Base-by-base conservation (phyloP, 2,888 invertebrate species). In the Cepaea hortensis region DNA sequence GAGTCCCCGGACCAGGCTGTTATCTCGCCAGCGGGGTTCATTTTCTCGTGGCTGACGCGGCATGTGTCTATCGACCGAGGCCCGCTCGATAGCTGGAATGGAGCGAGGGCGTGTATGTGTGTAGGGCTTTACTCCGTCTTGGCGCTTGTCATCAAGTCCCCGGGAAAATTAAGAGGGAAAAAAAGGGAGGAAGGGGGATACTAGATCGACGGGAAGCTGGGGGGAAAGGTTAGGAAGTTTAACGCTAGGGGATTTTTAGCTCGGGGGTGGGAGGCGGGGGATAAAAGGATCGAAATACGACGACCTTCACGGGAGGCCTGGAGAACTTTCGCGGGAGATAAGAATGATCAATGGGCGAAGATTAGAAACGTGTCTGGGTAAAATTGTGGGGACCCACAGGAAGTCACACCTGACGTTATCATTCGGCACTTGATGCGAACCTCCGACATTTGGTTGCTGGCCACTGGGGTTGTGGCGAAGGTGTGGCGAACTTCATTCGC, bases 1-100 rank as follows among this genome's bases (percentile, higher is more conserved):
- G 85, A 20, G 46, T 76, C 68, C 11, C 3, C 65, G 35, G 55
- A 77, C 55, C 11, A 50, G 79, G 85, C 85, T 85, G 85, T 85
- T 85, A 85, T 85, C 85, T 85, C 85, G 77, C 55, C 70, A 79
- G 13, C 85, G 35, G 70, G 85, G 79, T 70, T 79, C 79, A 85
- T 85, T 85, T 70, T 85, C 85, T 85, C 65, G n/a, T 70, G 70
- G 55, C 55, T n/a, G 70, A 13, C 77, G 79, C 85, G 85, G 70
- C 85, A 23, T 76, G 76, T 83, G 83, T 77, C 70, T 85, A 85
- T 85, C 85, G 85, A 85, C 85, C 85, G 85, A 79, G 77, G 77
- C 68, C 13, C 68, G 85, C 68, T 85, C 85, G 85, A 85, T 77
- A 85, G 18, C 85, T 68, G 79, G 68, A 79, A 68, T 23, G 68